phyloP scores from a whole-genome alignment of 2,113 vertebrate species.

The Theristicus caerulescens region DNA sequence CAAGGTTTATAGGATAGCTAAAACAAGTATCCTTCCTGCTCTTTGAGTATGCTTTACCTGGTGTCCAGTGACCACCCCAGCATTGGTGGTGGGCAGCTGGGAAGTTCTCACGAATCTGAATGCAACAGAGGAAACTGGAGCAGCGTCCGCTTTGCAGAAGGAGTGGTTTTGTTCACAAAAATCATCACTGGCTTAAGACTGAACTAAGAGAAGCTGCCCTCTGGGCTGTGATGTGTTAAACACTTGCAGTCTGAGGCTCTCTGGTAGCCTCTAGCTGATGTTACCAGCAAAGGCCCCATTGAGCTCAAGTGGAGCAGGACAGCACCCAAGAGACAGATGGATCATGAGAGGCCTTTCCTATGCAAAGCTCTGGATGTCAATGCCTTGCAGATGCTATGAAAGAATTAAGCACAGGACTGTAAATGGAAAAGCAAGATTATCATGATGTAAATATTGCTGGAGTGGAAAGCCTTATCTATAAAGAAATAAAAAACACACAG shows the following conservation, averaged over 20 bases:
- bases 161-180: background rate
- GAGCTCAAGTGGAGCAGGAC: background rate
- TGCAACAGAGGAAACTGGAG: background rate
- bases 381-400: slow-evolving; percentile 23
- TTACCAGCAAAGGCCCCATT: background rate
- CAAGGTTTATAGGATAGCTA: background rate
- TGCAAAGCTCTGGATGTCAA: background rate
- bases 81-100: background rate
- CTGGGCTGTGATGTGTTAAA: background rate
- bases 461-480: background rate
- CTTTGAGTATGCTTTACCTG: background rate
- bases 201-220: background rate
- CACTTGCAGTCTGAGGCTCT: background rate
- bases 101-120: background rate
- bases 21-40: background rate
- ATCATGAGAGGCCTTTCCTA: background rate
- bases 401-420: background rate
- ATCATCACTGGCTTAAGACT: background rate
- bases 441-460: background rate
- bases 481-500: background rate
- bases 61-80: background rate
- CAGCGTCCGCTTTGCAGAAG: background rate
- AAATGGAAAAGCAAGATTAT: background rate
- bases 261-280: background rate
- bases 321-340: background rate